These are phyloP conservation scores for Epizoanthus illoricatus DNA, from an alignment of 92 coral and sea anemone species.

Conservation along the genomic window DNA sequence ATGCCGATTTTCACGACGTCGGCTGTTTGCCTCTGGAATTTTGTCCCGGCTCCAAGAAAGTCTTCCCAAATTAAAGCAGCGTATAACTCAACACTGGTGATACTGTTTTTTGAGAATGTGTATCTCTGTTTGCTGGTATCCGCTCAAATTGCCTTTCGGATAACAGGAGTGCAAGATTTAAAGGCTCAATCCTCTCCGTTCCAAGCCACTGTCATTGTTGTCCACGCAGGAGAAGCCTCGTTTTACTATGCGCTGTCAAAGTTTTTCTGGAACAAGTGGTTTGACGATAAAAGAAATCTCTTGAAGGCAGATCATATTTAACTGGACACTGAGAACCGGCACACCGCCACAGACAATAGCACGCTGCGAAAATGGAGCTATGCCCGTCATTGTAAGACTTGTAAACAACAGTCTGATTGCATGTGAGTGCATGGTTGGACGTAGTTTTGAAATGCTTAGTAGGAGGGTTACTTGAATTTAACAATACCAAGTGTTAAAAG, in stretches of 20 bases:
- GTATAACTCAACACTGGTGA: conserved; percentile 18
- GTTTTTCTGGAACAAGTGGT: too few species aligned
- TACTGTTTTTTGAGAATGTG: conserved; percentile 40
- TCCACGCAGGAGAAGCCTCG: not conserved
- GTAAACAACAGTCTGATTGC: too few species aligned
- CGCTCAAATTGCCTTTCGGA: conserved; percentile 45
- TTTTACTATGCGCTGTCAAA: too few species aligned
- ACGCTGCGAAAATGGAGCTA: too few species aligned
- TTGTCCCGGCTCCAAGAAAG: conserved; percentile 45
- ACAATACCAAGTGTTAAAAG: too few species aligned
- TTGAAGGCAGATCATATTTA: conserved; percentile 19
- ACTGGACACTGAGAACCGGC: not conserved
- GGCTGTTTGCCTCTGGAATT: conserved; percentile 33
- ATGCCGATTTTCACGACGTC: conserved; percentile 20
- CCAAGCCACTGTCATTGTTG: conserved; percentile 25
- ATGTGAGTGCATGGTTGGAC: too few species aligned
- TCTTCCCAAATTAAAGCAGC: not conserved
- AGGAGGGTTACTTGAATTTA: too few species aligned
- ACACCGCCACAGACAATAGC: too few species aligned
- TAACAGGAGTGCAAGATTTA: conserved; percentile 37
- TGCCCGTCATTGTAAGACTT: too few species aligned
- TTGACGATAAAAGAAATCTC: conserved; percentile 34
- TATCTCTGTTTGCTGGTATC: conserved; percentile 36
- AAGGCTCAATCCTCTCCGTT: conserved; percentile 15
- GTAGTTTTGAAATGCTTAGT: too few species aligned